These are phyloP conservation scores for Drosophila lutescens DNA, from an alignment of 2,888 invertebrate species.

Conservation along the genomic window DNA sequence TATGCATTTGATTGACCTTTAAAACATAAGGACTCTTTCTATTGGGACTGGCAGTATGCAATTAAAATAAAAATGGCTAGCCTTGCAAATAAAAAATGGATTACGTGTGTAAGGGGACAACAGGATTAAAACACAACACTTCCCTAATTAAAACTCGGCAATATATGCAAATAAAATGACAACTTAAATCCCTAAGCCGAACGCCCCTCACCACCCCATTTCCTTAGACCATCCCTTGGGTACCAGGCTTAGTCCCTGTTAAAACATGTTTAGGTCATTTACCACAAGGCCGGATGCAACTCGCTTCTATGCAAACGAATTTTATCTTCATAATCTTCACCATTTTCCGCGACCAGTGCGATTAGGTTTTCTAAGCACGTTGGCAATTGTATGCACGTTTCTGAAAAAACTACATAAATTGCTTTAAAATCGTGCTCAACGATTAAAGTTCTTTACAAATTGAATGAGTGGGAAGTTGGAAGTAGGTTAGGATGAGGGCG, in stretches of 20 bases:
- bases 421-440: constrained; percentile 83
- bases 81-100: background rate
- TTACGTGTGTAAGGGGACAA: background rate
- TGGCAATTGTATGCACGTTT: constrained; percentile 84
- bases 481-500: constrained; percentile 2
- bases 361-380: constrained; percentile 86
- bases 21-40: background rate
- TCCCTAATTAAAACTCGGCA: constrained; percentile 2
- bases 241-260: background rate
- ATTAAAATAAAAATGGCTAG: too few relatives aligned
- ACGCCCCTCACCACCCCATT: background rate
- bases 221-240: constrained; percentile 1
- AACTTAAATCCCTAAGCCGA: background rate
- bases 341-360: constrained; percentile 87
- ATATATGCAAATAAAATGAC: constrained; percentile 3
- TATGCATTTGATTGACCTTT: background rate
- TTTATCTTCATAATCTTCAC: constrained; percentile 88
- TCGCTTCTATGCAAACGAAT: constrained; percentile 85
- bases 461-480: constrained; percentile 37
- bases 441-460: constrained; percentile 59
- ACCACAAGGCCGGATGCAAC: constrained; percentile 84
- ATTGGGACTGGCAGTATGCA: background rate
- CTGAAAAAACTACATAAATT: constrained; percentile 85
- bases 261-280: constrained; percentile 69
- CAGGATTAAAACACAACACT: background rate